Conservation (phyloP, 2,797 vertebrate genomes). For the Lutjanus campechanus region DNA sequence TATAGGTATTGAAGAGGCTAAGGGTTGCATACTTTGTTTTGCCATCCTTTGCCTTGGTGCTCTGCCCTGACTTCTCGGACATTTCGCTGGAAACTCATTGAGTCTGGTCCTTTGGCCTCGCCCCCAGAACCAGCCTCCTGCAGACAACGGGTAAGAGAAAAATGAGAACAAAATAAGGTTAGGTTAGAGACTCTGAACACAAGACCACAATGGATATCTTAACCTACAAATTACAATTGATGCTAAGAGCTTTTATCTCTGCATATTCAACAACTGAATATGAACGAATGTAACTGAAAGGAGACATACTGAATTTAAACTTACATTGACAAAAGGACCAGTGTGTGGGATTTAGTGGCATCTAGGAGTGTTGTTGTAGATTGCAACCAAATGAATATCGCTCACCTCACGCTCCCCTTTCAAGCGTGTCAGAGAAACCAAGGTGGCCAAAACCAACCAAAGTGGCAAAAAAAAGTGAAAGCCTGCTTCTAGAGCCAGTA, state of each 20-base stretch:
- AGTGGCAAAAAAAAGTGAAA: too few species aligned
- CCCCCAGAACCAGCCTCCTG: conserved; percentile 91
- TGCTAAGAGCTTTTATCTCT: neutral
- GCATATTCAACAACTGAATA: too few species aligned
- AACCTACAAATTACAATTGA: neutral
- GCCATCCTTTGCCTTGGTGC: conserved; percentile 99
- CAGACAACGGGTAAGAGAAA: neutral
- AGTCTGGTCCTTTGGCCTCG: conserved; percentile 94
- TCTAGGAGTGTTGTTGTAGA: too few species aligned
- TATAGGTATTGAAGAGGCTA: conserved; percentile 99
- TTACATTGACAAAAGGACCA: too few species aligned
- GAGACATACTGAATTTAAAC: too few species aligned
- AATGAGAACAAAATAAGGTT: neutral
- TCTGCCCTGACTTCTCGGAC: conserved; percentile 99
- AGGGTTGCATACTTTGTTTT: conserved; percentile 99
- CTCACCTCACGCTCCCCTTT: too few species aligned
- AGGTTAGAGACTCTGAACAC: neutral
- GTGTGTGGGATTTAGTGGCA: too few species aligned
- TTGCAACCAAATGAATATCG: too few species aligned
- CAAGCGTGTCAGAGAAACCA: too few species aligned
- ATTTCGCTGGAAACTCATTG: conserved; percentile 99
- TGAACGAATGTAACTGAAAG: too few species aligned
- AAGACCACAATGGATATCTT: neutral
- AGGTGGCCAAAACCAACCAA: too few species aligned
- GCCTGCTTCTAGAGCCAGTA: too few species aligned